Evolutionary conservation across 2,888 invertebrate species (phyloP).

Genomic region (Pardosa pseudoannulata): DNA sequence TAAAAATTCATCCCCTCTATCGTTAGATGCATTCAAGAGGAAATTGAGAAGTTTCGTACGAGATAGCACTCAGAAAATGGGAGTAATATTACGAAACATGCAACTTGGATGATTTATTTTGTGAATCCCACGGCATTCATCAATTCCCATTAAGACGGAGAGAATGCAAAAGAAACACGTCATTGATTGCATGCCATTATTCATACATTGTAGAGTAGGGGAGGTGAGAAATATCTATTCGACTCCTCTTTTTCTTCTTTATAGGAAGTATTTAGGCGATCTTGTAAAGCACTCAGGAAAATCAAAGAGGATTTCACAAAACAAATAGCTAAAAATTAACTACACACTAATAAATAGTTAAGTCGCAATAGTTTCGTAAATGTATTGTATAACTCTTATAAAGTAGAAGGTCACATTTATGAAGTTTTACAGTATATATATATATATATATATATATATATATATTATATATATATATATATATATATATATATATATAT

Average conservation of each 20-base stretch:
- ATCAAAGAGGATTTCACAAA: no score
- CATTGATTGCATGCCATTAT: slow-evolving; percentile 11
- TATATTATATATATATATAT: no score
- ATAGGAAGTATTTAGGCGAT: background rate
- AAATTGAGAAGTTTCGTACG: no score
- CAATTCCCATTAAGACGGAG: slow-evolving; percentile 3
- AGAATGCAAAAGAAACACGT: background rate
- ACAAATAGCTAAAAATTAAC: no score
- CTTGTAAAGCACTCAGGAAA: background rate
- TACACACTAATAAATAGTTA: no score
- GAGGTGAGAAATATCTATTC: background rate
- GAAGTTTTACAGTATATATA: no score
- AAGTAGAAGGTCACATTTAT: no score
- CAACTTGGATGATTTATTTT: slow-evolving; percentile 35
- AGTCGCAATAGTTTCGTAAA: background rate
- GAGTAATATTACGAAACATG: slow-evolving; percentile 16
- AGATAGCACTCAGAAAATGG: background rate
- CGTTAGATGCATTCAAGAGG: no score
- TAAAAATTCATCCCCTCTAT: no score
- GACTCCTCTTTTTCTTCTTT: background rate
- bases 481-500: no score
- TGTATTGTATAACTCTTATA: no score
- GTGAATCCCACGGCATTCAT: slow-evolving; percentile 19
- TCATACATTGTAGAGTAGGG: background rate
- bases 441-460: no score